Evolutionary conservation across 2,113 vertebrate genomes (phyloP).

Genomic region (Esox niger): DNA sequence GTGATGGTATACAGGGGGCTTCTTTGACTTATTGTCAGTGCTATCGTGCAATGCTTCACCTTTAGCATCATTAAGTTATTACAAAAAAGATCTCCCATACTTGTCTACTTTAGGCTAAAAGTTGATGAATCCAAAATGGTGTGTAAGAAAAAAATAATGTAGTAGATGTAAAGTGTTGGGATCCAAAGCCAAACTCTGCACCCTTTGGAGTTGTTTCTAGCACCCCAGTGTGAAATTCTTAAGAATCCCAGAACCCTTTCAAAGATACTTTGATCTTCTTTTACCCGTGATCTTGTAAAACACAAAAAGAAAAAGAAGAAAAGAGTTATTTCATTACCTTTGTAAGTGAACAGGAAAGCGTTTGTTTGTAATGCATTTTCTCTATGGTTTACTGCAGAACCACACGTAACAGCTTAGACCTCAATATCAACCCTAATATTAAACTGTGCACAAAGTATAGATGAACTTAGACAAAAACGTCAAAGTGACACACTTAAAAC

Average conservation of each 20-base stretch:
- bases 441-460: constrained; percentile 8
- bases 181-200: constrained; percentile 62
- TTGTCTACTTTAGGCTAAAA: constrained; percentile 15
- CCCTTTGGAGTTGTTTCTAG: constrained; percentile 57
- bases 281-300: constrained; percentile 71
- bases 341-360: constrained; percentile 48
- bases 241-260: constrained; percentile 62
- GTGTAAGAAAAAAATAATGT: constrained; percentile 49
- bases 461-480: constrained; percentile 25
- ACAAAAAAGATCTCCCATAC: constrained; percentile 26
- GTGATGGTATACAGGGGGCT: constrained; percentile 34
- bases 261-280: constrained; percentile 69
- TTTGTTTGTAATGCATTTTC: constrained; percentile 19
- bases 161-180: constrained; percentile 50
- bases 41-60: constrained; percentile 48
- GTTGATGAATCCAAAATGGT: constrained; percentile 51
- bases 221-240: constrained; percentile 70
- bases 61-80: constrained; percentile 1
- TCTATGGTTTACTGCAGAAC: constrained; percentile 19
- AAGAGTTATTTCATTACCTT: constrained; percentile 45
- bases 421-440: constrained; percentile 29
- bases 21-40: constrained; percentile 26
- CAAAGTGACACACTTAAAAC: constrained; percentile 27
- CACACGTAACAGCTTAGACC: constrained; percentile 20
- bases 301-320: constrained; percentile 47